These are phyloP conservation scores for Buceros bicornis DNA, from an alignment of 2,797 vertebrate genomes.

Conservation along the genomic window DNA sequence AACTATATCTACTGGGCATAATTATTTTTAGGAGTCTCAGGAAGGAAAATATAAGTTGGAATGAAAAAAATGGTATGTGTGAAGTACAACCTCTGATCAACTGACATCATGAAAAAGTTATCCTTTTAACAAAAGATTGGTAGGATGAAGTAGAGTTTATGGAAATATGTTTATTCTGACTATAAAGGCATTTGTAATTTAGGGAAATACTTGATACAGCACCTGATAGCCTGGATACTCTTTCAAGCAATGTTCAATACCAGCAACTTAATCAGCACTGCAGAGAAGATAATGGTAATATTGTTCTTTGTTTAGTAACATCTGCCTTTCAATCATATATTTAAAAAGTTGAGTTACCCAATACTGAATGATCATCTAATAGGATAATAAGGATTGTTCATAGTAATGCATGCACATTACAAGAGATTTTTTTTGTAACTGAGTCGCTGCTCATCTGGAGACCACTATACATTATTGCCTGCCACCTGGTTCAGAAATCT, in stretches of 20 bases:
- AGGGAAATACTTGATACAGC: neutral
- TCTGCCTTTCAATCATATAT: neutral
- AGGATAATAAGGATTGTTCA: neutral
- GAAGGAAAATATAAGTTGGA: neutral
- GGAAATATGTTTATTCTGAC: neutral
- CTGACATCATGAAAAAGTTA: neutral
- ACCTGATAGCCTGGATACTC: neutral
- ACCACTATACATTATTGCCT: neutral
- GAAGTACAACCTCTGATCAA: neutral
- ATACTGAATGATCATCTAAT: neutral
- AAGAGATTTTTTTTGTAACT: neutral
- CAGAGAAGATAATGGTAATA: neutral
- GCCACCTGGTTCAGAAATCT: slow-evolving; percentile 36
- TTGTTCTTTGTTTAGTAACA: neutral
- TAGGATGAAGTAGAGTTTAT: neutral
- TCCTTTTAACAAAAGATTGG: neutral
- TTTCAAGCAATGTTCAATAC: neutral
- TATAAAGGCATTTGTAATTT: neutral
- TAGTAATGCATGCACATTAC: neutral
- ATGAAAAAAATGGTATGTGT: accelerated
- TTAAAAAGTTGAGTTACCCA: neutral
- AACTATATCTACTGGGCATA: neutral
- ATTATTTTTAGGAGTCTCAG: neutral
- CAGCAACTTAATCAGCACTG: neutral
- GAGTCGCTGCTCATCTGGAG: neutral